Evolutionary conservation across 2,113 vertebrate genomes (phyloP).

Genomic region (Danionella cerebrum): DNA sequence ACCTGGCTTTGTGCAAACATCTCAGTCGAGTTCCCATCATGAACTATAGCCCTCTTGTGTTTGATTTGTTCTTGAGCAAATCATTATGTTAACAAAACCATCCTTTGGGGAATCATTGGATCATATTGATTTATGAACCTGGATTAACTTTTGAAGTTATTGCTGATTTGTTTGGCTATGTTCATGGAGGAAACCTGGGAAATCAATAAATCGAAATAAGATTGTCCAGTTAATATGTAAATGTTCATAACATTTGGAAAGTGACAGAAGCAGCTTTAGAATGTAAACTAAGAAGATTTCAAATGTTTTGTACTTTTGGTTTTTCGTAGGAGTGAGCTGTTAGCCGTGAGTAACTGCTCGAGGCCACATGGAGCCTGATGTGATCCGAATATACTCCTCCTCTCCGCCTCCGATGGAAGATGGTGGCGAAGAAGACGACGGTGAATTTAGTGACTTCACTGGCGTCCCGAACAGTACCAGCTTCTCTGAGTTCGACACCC

Average conservation of each 20-base stretch:
- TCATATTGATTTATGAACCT: neutral
- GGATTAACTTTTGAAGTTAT: too few species aligned
- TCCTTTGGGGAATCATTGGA: neutral
- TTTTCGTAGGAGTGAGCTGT: slow-evolving; percentile 61
- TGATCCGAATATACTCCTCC: slow-evolving; percentile 93
- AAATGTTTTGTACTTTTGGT: too few species aligned
- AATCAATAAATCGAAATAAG: too few species aligned
- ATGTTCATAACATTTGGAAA: too few species aligned
- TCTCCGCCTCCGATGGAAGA: slow-evolving; percentile 93
- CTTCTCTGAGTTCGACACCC: slow-evolving; percentile 83
- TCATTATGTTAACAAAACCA: neutral
- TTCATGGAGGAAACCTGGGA: too few species aligned
- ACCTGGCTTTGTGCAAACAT: neutral
- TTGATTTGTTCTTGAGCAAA: neutral
- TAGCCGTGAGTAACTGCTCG: slow-evolving; percentile 43
- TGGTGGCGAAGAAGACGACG: slow-evolving; percentile 81
- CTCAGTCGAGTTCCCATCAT: too few species aligned
- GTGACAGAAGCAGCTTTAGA: too few species aligned
- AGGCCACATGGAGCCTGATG: slow-evolving; percentile 88
- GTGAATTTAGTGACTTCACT: slow-evolving; percentile 91
- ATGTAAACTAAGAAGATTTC: too few species aligned
- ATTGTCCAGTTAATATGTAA: too few species aligned
- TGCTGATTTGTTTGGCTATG: too few species aligned
- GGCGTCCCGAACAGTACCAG: slow-evolving; percentile 75
- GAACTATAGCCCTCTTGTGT: neutral